These are phyloP conservation scores for Micrasema minimum DNA, from an alignment of 1,140 invertebrate genomes.

Conservation along the genomic window DNA sequence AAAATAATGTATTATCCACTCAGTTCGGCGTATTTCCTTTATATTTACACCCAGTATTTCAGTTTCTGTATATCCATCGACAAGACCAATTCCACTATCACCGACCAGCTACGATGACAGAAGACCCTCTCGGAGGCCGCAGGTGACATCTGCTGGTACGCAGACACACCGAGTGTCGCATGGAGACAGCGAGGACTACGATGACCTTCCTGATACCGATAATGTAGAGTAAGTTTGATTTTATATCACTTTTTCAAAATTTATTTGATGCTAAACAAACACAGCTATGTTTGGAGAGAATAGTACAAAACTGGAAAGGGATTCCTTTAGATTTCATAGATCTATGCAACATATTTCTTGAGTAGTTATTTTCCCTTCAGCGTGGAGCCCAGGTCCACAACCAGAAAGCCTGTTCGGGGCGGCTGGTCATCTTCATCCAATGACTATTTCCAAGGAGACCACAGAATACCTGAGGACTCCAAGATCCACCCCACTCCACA, in stretches of 20 bases:
- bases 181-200: not conserved
- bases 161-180: not conserved
- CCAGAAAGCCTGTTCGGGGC: not conserved
- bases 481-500: conserved; percentile 45
- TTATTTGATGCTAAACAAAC: not conserved
- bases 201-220: not conserved
- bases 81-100: not conserved
- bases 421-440: conserved; percentile 10
- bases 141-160: conserved; percentile 1
- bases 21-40: too few species aligned
- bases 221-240: conserved; percentile 25
- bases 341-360: too few species aligned
- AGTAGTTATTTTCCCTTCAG: not conserved
- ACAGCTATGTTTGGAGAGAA: too few species aligned
- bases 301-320: too few species aligned
- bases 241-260: not conserved
- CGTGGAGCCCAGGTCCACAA: conserved; percentile 2
- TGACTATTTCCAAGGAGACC: conserved; percentile 51
- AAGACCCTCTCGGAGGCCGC: not conserved
- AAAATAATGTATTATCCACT: too few species aligned
- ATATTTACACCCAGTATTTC: too few species aligned
- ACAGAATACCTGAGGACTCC: conserved; percentile 27
- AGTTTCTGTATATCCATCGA: not conserved
- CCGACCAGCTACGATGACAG: not conserved
- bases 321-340: too few species aligned